Base-by-base conservation (phyloP, 2,797 vertebrate genomes). In the Loriculus beryllinus region DNA sequence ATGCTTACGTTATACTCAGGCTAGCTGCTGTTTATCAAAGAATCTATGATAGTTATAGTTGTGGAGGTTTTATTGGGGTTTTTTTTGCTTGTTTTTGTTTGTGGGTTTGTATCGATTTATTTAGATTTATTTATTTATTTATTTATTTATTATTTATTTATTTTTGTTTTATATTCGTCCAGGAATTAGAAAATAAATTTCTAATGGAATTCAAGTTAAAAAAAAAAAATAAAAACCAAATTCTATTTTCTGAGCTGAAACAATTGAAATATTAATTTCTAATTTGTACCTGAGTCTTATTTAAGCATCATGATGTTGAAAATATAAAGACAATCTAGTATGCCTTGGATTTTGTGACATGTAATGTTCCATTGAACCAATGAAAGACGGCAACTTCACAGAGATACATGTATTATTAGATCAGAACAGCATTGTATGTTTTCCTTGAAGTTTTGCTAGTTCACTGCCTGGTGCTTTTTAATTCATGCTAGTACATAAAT, bases 391-490 rank as follows among this genome's bases (percentile, higher is more conserved):
- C 65, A 75, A 65, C 42, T 88, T 88, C 39, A 51, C 49, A 37
- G 77, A 70, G 64, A 39, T 70, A 59, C 19, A 28, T 3, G 6
- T 52, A 84, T 74, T 57, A 88, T 76, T 86, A 94, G 48, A 70
- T 81, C 1, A 68, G 67, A 92, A 62, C 10, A 74, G 33, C 74
- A 57, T 49, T 51, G 71, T 67, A 40, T 31, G 29, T 92, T 94
- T 90, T 80, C 77, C 74, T 84, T 91, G 74, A 95, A 92, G 80
- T 91, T 96, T 93, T 95, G 68, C 92, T 94, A 59, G 62, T 87
- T 93, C 89, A 51, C 60, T 91, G 75, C 80, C 65, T 90, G 52
- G 42, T 91, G 88, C 60, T 88, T 92, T 96, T 95, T 95, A 96
- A 96, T 95, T 93, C 86, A 63, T 94, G 48, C 69, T 86, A 43